Conservation (phyloP, 2,113 vertebrate species). For the Clarias macrocephalus region DNA sequence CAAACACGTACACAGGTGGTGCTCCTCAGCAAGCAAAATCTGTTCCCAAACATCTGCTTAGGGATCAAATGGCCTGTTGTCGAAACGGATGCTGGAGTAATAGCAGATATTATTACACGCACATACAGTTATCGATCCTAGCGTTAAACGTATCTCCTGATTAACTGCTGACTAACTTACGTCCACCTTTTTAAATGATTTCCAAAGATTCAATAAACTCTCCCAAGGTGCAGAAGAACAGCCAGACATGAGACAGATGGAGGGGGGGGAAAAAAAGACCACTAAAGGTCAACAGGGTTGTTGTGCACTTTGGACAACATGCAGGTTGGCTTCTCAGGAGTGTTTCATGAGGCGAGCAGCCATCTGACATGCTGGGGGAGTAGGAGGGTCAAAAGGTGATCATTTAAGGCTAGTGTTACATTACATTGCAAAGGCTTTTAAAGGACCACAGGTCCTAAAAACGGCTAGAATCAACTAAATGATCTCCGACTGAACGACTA, state of each 20-base stretch:
- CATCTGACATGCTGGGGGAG: constrained; percentile 68
- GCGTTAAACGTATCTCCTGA: background rate
- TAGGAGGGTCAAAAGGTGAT: constrained; percentile 58
- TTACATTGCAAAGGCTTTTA: constrained; percentile 54
- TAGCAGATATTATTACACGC: constrained; percentile 22
- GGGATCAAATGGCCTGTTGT: constrained; percentile 44
- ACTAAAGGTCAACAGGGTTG: constrained; percentile 32
- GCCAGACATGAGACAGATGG: constrained; percentile 1
- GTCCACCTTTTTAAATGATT: background rate
- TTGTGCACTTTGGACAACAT: constrained; percentile 56
- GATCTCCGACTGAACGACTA: constrained; percentile 2
- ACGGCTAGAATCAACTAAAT: constrained; percentile 40
- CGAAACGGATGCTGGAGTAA: constrained; percentile 31
- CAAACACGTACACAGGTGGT: constrained; percentile 37
- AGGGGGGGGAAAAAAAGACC: background rate
- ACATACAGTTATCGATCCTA: constrained; percentile 3
- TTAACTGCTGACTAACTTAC: background rate
- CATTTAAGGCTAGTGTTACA: constrained; percentile 57
- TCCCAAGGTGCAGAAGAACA: background rate
- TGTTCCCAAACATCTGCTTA: constrained; percentile 52
- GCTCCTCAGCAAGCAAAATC: constrained; percentile 34
- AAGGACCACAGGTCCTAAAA: constrained; percentile 49
- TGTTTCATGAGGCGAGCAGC: constrained; percentile 68
- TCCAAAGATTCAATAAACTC: background rate
- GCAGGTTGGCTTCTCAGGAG: constrained; percentile 67